Conservation (phyloP, 2,113 vertebrate species). For the Melozone crissalis region DNA sequence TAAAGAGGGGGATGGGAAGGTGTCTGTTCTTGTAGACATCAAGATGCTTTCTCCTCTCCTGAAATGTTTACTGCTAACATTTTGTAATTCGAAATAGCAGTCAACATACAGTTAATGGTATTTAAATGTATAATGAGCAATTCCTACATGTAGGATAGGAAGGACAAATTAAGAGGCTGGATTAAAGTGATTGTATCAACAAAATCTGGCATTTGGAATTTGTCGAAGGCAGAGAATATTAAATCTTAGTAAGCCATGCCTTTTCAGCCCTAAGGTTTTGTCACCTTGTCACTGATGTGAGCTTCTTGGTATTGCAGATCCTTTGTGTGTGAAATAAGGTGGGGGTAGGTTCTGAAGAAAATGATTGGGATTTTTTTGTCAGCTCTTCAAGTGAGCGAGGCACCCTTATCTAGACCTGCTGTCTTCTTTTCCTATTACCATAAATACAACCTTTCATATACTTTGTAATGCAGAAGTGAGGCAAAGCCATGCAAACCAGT, state of each 20-base stretch:
- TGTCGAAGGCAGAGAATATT: neutral
- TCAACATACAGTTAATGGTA: conserved; percentile 8
- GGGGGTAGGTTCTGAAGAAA: neutral
- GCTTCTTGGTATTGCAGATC: neutral
- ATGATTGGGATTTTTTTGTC: neutral
- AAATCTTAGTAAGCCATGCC: neutral
- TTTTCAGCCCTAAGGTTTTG: neutral
- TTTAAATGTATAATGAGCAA: neutral
- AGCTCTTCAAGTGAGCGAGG: neutral
- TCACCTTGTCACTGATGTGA: neutral
- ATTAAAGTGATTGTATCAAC: neutral
- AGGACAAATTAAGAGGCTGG: neutral
- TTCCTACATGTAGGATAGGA: neutral
- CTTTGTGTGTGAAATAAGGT: neutral
- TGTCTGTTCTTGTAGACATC: neutral
- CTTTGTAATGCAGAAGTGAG: neutral
- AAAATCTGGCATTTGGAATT: neutral
- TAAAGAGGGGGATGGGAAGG: neutral
- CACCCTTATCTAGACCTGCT: neutral
- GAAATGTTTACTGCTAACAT: neutral
- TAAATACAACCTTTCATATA: neutral
- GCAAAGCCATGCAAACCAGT: neutral
- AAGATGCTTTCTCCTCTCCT: neutral
- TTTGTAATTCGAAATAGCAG: neutral
- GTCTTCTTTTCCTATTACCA: neutral